These are phyloP conservation scores for Leptoteleia sp. DNA, from an alignment of 1,140 invertebrate genomes.

Conservation along the genomic window DNA sequence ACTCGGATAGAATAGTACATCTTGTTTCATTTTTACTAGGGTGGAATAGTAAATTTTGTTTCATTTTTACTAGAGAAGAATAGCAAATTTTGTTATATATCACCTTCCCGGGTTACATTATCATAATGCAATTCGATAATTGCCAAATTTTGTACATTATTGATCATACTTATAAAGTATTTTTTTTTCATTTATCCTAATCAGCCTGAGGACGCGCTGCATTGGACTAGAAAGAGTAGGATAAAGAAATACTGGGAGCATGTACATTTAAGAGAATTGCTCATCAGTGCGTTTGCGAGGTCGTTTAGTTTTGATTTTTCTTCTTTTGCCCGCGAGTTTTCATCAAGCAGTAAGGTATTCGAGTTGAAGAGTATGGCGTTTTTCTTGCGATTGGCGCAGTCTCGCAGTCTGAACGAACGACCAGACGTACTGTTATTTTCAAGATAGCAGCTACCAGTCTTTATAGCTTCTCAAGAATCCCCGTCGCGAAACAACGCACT, in stretches of 20 bases:
- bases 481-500: constrained; percentile 50
- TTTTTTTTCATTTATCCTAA: too few species aligned
- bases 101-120: too few species aligned
- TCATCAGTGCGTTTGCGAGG: neutral
- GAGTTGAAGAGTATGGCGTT: neutral
- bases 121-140: too few species aligned
- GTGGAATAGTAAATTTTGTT: too few species aligned
- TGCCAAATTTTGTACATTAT: too few species aligned
- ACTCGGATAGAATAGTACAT: too few species aligned
- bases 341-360: constrained; percentile 1
- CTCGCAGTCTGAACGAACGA: constrained; percentile 33
- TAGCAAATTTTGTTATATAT: too few species aligned
- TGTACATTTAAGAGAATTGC: constrained; percentile 6
- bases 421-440: constrained; percentile 45
- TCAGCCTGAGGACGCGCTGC: too few species aligned
- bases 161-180: too few species aligned
- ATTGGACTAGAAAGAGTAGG: neutral
- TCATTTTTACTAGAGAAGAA: too few species aligned
- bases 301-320: constrained; percentile 12
- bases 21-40: too few species aligned
- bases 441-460: constrained; percentile 52
- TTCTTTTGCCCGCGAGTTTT: neutral
- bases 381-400: constrained; percentile 33
- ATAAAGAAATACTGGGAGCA: constrained; percentile 1
- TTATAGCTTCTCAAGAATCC: constrained; percentile 52